phyloP scores from a whole-genome alignment of 1,140 invertebrate genomes.

The Achroia grisella region DNA sequence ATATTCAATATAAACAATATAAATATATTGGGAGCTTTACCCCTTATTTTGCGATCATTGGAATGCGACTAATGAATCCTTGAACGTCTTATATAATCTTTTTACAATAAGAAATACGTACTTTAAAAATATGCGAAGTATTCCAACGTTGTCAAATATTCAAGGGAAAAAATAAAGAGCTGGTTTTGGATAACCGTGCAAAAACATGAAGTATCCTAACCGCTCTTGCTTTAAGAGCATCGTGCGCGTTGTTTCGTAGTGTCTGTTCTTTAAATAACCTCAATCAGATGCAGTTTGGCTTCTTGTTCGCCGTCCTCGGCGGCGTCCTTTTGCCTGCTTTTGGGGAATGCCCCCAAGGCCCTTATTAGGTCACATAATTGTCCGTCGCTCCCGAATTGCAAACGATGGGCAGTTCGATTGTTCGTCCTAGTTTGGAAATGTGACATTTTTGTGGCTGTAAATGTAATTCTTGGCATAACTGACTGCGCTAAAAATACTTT shows the following conservation, averaged over 20 bases:
- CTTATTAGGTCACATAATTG: slow-evolving; percentile 62
- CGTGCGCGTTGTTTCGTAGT: slow-evolving; percentile 53
- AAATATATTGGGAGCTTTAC: too few relatives aligned
- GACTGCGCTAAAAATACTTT: too few relatives aligned
- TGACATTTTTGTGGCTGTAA: slow-evolving; percentile 37
- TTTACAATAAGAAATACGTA: not conserved
- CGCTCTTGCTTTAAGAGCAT: slow-evolving; percentile 39
- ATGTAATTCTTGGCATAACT: slow-evolving; percentile 16
- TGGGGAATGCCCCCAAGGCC: slow-evolving; percentile 44
- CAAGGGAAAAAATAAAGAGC: slow-evolving; percentile 4
- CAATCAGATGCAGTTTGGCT: slow-evolving; percentile 32
- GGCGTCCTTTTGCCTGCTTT: slow-evolving; percentile 57
- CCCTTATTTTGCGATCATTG: too few relatives aligned
- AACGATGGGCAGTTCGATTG: slow-evolving; percentile 51
- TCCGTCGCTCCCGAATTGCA: slow-evolving; percentile 35
- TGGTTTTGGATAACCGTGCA: slow-evolving; percentile 23
- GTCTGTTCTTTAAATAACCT: slow-evolving; percentile 55
- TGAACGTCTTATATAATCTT: not conserved
- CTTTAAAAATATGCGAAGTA: not conserved
- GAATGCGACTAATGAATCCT: too few relatives aligned
- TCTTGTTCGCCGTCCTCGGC: slow-evolving; percentile 56
- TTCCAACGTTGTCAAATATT: not conserved
- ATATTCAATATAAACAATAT: too few relatives aligned
- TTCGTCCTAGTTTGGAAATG: slow-evolving; percentile 58
- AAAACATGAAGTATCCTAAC: slow-evolving; percentile 38